Evolutionary conservation across 1,140 invertebrate genomes (phyloP).

Genomic region (Aphis gossypii): DNA sequence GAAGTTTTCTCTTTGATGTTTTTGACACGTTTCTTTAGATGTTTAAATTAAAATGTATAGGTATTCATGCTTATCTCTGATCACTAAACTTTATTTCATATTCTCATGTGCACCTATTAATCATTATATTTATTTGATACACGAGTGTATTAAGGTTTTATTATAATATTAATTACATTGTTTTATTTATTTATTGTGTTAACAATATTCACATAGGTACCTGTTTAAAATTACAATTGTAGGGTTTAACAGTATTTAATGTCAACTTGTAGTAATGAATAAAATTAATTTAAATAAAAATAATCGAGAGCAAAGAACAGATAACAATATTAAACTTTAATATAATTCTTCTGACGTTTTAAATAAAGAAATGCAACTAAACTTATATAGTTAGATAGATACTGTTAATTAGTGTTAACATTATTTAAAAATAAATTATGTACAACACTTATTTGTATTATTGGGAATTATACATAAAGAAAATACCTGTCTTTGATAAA

Average conservation of each 20-base stretch:
- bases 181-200: background rate
- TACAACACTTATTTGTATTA: background rate
- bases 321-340: background rate
- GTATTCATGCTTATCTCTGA: background rate
- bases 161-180: background rate
- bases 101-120: background rate
- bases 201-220: background rate
- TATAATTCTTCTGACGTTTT: background rate
- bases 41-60: background rate
- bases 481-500: background rate
- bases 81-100: background rate
- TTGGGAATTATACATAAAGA: background rate
- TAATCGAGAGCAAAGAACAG: background rate
- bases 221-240: too few relatives aligned
- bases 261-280: too few relatives aligned
- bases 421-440: background rate
- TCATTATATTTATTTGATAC: background rate
- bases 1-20: constrained; percentile 2
- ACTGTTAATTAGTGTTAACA: background rate
- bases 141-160: background rate
- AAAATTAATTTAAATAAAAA: background rate
- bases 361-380: background rate
- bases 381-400: background rate
- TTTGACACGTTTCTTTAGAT: background rate
- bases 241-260: too few relatives aligned